Percentiles rank a stretch among this genome's conserved stretches.
Conservation (phyloP, 2,797 vertebrate species). For the Sebastes hubbsi region DNA sequence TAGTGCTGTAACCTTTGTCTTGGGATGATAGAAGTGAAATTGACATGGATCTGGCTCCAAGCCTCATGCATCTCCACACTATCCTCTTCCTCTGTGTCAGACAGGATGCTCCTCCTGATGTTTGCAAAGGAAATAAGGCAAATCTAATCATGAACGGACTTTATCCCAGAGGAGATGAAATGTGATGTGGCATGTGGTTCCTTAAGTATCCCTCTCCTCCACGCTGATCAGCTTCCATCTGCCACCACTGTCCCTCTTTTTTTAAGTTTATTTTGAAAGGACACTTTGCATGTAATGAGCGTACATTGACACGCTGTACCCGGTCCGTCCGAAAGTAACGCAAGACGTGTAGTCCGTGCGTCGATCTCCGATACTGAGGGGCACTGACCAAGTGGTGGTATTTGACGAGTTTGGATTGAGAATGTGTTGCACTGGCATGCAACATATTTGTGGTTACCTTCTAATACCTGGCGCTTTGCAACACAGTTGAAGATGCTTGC, state of each 20-base stretch:
- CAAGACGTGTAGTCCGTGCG: too few species aligned
- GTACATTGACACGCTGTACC: too few species aligned
- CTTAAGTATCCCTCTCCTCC: background rate
- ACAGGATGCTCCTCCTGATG: background rate
- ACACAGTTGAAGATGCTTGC: too few species aligned
- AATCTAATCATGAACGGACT: background rate
- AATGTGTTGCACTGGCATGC: too few species aligned
- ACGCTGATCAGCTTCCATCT: background rate
- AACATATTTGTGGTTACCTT: too few species aligned
- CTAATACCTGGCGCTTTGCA: too few species aligned
- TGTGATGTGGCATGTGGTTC: background rate
- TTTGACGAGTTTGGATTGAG: too few species aligned
- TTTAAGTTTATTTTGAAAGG: too few species aligned
- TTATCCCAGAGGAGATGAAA: background rate
- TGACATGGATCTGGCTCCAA: background rate
- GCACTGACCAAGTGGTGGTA: too few species aligned
- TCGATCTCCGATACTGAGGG: too few species aligned
- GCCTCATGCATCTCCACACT: background rate
- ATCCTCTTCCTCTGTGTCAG: background rate
- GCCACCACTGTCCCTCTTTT: background rate
- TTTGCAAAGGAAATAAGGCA: background rate
- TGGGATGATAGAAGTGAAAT: background rate
- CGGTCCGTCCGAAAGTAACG: too few species aligned
- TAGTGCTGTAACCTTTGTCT: constrained; percentile 19
- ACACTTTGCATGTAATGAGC: too few species aligned